phyloP scores from a whole-genome alignment of 2,113 vertebrate genomes.

The Pao palembangensis region DNA sequence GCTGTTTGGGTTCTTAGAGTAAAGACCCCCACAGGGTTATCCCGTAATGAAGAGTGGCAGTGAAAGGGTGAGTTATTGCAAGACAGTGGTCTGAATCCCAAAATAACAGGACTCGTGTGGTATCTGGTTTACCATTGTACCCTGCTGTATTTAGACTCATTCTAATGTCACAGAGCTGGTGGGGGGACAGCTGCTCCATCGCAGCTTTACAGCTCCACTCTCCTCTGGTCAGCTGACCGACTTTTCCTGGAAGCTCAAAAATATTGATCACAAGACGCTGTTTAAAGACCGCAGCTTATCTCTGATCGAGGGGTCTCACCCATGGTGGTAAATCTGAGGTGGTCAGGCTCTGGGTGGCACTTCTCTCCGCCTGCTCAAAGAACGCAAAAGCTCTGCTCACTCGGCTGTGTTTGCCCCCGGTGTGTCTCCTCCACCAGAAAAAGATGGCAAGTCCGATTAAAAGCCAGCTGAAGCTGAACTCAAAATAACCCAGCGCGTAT shows the following conservation, averaged over 20 bases:
- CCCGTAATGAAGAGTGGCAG: slow-evolving; percentile 19
- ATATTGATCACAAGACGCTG: slow-evolving; percentile 6
- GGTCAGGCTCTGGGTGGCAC: slow-evolving; percentile 74
- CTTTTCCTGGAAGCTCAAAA: slow-evolving; percentile 55
- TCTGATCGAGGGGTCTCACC: slow-evolving; percentile 74
- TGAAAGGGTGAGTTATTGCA: slow-evolving; percentile 28
- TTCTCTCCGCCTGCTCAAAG: slow-evolving; percentile 84
- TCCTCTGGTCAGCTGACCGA: slow-evolving; percentile 41
- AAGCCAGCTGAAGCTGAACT: slow-evolving; percentile 95
- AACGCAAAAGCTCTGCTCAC: slow-evolving; percentile 83
- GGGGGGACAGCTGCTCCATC: slow-evolving; percentile 64
- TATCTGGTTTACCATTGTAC: slow-evolving; percentile 71
- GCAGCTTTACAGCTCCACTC: slow-evolving; percentile 61
- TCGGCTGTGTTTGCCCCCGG: slow-evolving; percentile 74
- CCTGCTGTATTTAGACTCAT: slow-evolving; percentile 70
- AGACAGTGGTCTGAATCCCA: slow-evolving; percentile 47
- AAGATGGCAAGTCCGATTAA: slow-evolving; percentile 84
- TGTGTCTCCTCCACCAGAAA: slow-evolving; percentile 83
- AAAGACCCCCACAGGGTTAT: neutral
- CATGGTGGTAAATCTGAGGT: slow-evolving; percentile 87
- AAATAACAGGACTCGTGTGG: slow-evolving; percentile 67
- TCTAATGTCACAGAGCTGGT: slow-evolving; percentile 52
- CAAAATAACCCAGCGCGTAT: slow-evolving; percentile 90
- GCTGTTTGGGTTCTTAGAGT: too few relatives aligned
- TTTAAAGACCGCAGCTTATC: neutral